Conservation (phyloP, 2,888 invertebrate species). For the Meliscaeva auricollis region DNA sequence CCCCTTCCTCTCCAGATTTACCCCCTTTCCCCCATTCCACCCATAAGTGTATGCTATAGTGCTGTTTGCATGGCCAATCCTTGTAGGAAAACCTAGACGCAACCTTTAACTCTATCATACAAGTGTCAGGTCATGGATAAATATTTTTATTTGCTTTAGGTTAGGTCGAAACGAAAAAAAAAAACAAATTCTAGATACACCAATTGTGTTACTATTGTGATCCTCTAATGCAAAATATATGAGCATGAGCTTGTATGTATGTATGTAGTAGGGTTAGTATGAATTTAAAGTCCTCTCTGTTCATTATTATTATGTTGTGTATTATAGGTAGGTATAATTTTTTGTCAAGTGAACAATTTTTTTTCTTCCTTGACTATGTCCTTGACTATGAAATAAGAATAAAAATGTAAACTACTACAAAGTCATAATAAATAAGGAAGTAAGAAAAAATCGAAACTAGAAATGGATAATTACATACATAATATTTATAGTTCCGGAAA, state of each 20-base stretch:
- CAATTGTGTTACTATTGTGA: constrained; percentile 39
- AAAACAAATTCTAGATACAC: not conserved
- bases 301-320: constrained; percentile 12
- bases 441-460: too few species aligned
- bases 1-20: not conserved
- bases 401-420: constrained; percentile 38
- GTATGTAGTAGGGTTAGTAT: not conserved
- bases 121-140: constrained; percentile 75
- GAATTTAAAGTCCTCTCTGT: not conserved
- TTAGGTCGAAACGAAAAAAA: constrained; percentile 6
- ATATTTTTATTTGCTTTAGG: constrained; percentile 35
- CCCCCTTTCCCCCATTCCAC: too few species aligned
- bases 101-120: constrained; percentile 70
- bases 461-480: too few species aligned
- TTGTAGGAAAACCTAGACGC: constrained; percentile 72
- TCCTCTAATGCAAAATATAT: constrained; percentile 30
- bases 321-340: constrained; percentile 18
- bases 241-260: not conserved
- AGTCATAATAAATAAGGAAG: too few species aligned
- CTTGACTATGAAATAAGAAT: constrained; percentile 69
- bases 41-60: not conserved
- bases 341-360: not conserved
- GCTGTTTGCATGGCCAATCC: constrained; percentile 37
- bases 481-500: too few species aligned
- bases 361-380: constrained; percentile 30